Evolutionary conservation across 2,113 vertebrate genomes (phyloP).

Genomic region (Struthidea cinerea): DNA sequence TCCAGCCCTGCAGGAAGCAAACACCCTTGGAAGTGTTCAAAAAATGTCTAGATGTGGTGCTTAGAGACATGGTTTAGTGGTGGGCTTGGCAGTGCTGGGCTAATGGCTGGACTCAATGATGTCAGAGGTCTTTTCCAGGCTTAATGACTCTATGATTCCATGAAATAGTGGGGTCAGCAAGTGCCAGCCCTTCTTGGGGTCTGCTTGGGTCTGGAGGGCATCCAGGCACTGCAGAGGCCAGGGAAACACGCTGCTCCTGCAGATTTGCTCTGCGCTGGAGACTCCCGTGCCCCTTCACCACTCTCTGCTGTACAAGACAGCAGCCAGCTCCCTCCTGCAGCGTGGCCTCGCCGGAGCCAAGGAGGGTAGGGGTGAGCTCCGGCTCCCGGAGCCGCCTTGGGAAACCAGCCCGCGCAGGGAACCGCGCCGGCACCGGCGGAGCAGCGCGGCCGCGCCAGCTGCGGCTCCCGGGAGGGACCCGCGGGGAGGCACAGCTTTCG

Average conservation of each 20-base stretch:
- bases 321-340: neutral
- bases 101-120: neutral
- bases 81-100: neutral
- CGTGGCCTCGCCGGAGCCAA: neutral
- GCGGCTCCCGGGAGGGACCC: neutral
- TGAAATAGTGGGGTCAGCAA: neutral
- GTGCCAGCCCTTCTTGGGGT: neutral
- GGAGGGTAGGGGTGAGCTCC: neutral
- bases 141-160: neutral
- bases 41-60: neutral
- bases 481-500: neutral
- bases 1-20: neutral
- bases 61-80: neutral
- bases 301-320: neutral
- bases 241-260: accelerated
- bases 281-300: accelerated
- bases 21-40: neutral
- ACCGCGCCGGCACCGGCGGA: neutral
- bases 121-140: neutral
- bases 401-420: neutral
- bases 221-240: neutral
- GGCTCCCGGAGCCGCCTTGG: accelerated
- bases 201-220: neutral
- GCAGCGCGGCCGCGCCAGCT: neutral
- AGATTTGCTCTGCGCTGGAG: neutral